These are phyloP conservation scores for Cistogaster globosa DNA, from an alignment of 2,888 invertebrate species.

Conservation along the genomic window DNA sequence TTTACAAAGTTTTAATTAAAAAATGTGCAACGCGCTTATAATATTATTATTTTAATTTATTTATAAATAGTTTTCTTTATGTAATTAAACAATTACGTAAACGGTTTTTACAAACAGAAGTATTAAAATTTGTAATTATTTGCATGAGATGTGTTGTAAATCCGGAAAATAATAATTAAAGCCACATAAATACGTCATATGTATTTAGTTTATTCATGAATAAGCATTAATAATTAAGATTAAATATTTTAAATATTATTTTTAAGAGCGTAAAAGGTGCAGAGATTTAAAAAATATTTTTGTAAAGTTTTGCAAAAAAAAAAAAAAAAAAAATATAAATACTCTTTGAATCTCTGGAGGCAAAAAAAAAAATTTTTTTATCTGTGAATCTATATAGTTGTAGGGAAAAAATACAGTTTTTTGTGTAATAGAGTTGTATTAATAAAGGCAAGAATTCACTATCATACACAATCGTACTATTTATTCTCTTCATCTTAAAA, in stretches of 20 bases:
- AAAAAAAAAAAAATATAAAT: no score
- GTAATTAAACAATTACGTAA: background rate
- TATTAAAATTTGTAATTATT: background rate
- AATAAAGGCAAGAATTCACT: no score
- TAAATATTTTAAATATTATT: background rate
- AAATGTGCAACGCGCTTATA: constrained; percentile 10
- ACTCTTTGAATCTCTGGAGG: no score
- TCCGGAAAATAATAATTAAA: constrained; percentile 33
- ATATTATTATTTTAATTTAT: background rate
- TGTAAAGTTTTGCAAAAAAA: no score
- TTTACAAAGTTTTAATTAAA: constrained; percentile 33
- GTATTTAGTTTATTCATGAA: background rate
- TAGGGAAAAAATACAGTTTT: no score
- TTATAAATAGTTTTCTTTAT: background rate
- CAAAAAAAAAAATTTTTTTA: no score
- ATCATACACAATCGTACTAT: no score
- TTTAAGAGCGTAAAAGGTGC: no score
- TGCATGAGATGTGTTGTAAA: constrained; percentile 3
- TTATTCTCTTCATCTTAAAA: no score
- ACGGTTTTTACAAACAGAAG: background rate
- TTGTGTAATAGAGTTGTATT: no score
- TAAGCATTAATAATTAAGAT: background rate
- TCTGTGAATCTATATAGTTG: no score
- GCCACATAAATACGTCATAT: background rate
- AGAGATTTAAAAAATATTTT: no score